These are phyloP conservation scores for Pseudococcus viburni DNA, from an alignment of 2,888 invertebrate species.

Conservation along the genomic window DNA sequence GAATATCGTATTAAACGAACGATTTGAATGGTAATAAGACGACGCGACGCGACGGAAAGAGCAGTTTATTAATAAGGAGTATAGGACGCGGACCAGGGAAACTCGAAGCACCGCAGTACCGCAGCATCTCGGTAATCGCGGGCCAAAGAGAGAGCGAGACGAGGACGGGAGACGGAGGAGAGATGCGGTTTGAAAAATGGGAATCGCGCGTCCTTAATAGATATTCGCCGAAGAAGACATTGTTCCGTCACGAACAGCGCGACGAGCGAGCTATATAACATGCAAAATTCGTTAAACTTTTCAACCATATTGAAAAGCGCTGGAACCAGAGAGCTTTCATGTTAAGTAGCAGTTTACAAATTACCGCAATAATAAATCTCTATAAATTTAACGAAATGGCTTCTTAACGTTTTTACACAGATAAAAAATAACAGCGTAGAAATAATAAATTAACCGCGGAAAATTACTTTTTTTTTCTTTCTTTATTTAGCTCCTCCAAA, in stretches of 20 bases:
- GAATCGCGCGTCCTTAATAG: conserved; percentile 18
- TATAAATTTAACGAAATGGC: conserved; percentile 47
- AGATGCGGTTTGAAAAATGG: conserved; percentile 26
- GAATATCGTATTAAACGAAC: conserved; percentile 20
- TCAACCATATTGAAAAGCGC: conserved; percentile 27
- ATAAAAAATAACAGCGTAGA: conserved; percentile 36
- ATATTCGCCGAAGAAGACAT: conserved; percentile 26
- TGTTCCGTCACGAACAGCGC: conserved; percentile 28
- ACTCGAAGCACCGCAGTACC: neutral
- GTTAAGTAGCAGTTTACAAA: conserved; percentile 47
- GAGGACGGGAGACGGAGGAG: neutral
- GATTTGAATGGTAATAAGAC: neutral
- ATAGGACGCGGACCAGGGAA: neutral
- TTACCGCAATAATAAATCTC: conserved; percentile 47
- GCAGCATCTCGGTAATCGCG: neutral
- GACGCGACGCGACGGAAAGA: neutral
- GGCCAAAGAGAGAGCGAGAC: too few relatives aligned
- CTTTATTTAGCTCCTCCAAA: neutral
- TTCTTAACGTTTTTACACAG: neutral
- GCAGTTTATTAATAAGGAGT: neutral
- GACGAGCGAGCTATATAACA: conserved; percentile 5
- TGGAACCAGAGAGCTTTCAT: conserved; percentile 32
- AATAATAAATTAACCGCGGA: conserved; percentile 46
- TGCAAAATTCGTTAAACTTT: conserved; percentile 40
- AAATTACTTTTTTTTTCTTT: conserved; percentile 34